Evolutionary conservation across 1,140 invertebrate species (phyloP), one percentile per base, ranked within the genome.

Genomic region (Dendroctonus valens): DNA sequence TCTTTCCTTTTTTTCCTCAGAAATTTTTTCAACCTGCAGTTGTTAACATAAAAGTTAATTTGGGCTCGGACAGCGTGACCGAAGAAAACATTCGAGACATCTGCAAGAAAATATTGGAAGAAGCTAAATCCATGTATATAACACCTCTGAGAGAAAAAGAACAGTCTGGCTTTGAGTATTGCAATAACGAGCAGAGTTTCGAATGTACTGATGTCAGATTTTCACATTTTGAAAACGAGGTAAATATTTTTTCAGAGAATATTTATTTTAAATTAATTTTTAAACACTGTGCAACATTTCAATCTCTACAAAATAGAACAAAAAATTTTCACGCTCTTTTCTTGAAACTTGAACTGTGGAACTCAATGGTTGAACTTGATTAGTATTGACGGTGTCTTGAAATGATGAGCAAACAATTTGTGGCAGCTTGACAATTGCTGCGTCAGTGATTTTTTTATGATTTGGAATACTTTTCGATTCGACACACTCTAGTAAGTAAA

Each of bases 21-120:
- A 86, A 85, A 81, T 89, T 87, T 78, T 91, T 93, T 79, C 85
- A 88, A 69, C 89, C 89, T 66, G 91, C 89, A 42, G 84, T 92
- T n/a, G 85, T 86, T 62, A 93, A 93, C 75, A 90, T 92, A 57
- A 82, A 84, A 71, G 79, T 82, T 63, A 92, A 92, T 79, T 82
- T 90, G 71, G 90, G 89, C 37, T 83, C 85, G 74, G 85, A 87
- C 69, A 85, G 88, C 70, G 86, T 92, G 0, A 86, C 83, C 72
- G 89, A 91, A 77, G 89, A 92, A 72, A 87, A 90, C 77, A 81
- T 92, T 65, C 81, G 84, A 68, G 84, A 86, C 65, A 86, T 92
- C 0, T 91, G 89, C 75, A 81, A 86, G 67, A 85, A 89, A 57
- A 91, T 92, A 77, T 78, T 92, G 57, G 91, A 93, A 77, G 89